Evolutionary conservation across 2,888 invertebrate species (phyloP), one percentile per base, ranked within the genome.

Genomic region (Clanis bilineata): DNA sequence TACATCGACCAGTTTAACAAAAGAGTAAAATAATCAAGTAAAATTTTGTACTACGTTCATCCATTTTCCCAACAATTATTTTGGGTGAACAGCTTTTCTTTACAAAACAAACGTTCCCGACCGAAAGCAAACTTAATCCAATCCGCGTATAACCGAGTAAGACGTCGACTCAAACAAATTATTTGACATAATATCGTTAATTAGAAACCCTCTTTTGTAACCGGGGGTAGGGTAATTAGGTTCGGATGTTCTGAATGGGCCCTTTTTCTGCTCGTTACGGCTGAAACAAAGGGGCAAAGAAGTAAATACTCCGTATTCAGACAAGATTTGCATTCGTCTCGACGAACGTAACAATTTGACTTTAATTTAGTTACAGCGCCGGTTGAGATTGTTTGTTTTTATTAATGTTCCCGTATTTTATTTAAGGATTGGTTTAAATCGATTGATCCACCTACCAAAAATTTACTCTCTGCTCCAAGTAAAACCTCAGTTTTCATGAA

Each of bases 121-220:
- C 79, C 80, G 70, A 79, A 82, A 79, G 79, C 80, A 83, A 88
- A 86, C 86, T 87, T 87, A 90, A 89, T 91, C 88, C 87, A 85
- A 87, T 87, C 86, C 83, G 72, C 81, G 82, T 79, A 73, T 84
- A 75, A 79, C 80, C 80, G 79, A 88, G 76, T 83, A 89, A 90
- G 90, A 88, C 87, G 89, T 84, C 78, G 88, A 76, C 79, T 90
- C 86, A 88, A 91, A 89, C 90, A 89, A 92, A 91, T 92, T 91
- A 91, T 91, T 90, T 91, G 91, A 90, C 90, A 91, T 92, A 92
- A 92, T 91, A 90, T 91, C 88, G 91, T 91, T 92, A 92, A 91
- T 92, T 91, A 91, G 88, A 88, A 89, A 80, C 88, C 89, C 88
- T 87, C 86, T 74, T 90, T 90, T 88, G 90, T 90, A 82, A 74